Conservation (phyloP, 2,113 vertebrate species). For the Tragelaphus buxtoni region DNA sequence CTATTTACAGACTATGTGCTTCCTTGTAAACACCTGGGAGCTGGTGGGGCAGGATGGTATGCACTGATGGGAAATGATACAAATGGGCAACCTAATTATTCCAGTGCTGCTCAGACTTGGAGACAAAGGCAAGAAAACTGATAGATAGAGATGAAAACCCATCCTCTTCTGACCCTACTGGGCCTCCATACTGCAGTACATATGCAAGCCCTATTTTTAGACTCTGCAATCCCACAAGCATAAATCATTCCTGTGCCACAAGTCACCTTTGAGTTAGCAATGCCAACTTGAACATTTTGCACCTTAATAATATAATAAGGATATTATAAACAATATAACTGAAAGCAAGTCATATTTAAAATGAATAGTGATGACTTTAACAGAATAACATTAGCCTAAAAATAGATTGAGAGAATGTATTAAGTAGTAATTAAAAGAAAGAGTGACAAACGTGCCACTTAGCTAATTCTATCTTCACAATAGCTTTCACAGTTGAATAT, state of each 20-base stretch:
- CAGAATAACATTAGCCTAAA: slow-evolving; percentile 73
- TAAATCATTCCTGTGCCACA: slow-evolving; percentile 71
- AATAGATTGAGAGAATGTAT: slow-evolving; percentile 73
- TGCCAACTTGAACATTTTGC: slow-evolving; percentile 59
- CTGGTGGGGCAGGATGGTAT: neutral
- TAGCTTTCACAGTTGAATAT: slow-evolving; percentile 63
- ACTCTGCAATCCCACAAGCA: slow-evolving; percentile 65
- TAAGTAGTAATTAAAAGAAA: slow-evolving; percentile 79
- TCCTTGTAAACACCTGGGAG: neutral
- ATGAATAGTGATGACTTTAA: slow-evolving; percentile 72
- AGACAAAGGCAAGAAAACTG: slow-evolving; percentile 54
- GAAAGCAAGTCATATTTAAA: slow-evolving; percentile 78
- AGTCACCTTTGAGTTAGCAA: slow-evolving; percentile 70
- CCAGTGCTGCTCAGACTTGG: neutral
- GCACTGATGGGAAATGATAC: slow-evolving; percentile 19
- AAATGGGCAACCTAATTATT: slow-evolving; percentile 52
- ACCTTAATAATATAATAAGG: neutral
- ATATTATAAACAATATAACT: slow-evolving; percentile 68
- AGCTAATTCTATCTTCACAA: slow-evolving; percentile 71
- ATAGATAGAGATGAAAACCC: slow-evolving; percentile 31
- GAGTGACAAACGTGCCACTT: slow-evolving; percentile 76
- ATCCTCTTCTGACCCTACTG: slow-evolving; percentile 40
- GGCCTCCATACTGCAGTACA: neutral
- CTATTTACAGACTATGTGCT: slow-evolving; percentile 4
- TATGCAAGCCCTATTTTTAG: slow-evolving; percentile 66